Percentiles rank a stretch among this genome's conserved stretches.
These are phyloP conservation scores for Diadophis punctatus DNA, from an alignment of 2,113 vertebrate genomes.

Conservation along the genomic window DNA sequence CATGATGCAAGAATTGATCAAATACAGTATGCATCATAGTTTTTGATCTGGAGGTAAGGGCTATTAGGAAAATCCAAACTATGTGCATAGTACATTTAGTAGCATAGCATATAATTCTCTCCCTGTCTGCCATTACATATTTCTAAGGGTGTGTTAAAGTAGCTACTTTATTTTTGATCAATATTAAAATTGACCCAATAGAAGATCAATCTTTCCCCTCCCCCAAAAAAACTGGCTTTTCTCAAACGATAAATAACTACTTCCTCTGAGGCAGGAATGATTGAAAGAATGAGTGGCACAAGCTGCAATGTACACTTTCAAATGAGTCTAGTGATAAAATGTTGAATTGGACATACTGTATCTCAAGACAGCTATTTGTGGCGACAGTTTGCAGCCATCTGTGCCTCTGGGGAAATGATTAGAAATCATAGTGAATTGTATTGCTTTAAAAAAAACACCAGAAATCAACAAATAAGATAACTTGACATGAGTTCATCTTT, in stretches of 20 bases:
- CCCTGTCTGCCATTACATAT: background rate
- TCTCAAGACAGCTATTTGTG: background rate
- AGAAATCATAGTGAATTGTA: background rate
- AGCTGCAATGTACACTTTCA: background rate
- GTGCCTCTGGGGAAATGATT: background rate
- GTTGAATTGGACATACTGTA: background rate
- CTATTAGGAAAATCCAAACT: background rate
- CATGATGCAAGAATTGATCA: background rate
- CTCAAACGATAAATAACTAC: background rate
- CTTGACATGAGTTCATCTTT: background rate
- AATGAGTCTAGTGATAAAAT: background rate
- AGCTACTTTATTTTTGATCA: background rate
- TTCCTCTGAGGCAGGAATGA: background rate
- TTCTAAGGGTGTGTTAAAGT: background rate
- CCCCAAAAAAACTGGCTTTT: background rate
- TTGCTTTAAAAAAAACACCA: background rate
- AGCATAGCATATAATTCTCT: background rate
- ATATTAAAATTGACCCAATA: no score
- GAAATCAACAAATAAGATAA: background rate
- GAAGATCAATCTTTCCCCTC: background rate
- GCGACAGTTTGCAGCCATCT: background rate
- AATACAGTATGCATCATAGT: background rate
- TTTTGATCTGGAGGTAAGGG: background rate
- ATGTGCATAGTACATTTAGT: background rate
- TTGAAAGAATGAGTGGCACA: background rate